phyloP scores from a whole-genome alignment of 2,888 invertebrate genomes.

The Dorcus parallelipipedus region DNA sequence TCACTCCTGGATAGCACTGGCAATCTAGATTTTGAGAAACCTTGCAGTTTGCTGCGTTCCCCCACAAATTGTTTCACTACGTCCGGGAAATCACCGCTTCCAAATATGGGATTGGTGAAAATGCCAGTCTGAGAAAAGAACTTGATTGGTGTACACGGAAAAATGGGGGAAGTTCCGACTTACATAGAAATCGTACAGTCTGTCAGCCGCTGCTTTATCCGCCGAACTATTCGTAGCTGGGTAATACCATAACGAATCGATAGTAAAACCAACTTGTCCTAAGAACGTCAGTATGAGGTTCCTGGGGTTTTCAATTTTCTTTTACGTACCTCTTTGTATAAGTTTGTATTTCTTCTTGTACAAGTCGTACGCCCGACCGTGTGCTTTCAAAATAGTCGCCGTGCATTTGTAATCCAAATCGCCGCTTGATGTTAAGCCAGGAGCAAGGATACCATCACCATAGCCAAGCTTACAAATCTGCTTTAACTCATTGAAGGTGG shows the following conservation, averaged over 20 bases:
- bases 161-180: neutral
- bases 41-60: slow-evolving; percentile 55
- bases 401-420: slow-evolving; percentile 60
- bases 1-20: slow-evolving; percentile 58
- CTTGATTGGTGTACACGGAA: neutral
- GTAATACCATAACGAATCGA: slow-evolving; percentile 51
- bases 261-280: slow-evolving; percentile 48
- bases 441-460: slow-evolving; percentile 35
- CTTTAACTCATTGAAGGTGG: slow-evolving; percentile 54
- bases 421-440: slow-evolving; percentile 47
- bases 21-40: slow-evolving; percentile 56
- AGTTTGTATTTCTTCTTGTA: slow-evolving; percentile 58
- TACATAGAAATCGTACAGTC: slow-evolving; percentile 33
- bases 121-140: slow-evolving; percentile 47
- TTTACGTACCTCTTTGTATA: slow-evolving; percentile 51
- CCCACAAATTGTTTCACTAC: slow-evolving; percentile 58
- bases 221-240: slow-evolving; percentile 46
- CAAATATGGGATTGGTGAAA: slow-evolving; percentile 64
- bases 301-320: no score
- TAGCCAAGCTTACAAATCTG: slow-evolving; percentile 36
- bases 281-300: neutral
- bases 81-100: slow-evolving; percentile 60
- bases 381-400: slow-evolving; percentile 62
- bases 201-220: slow-evolving; percentile 52
- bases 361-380: slow-evolving; percentile 61